Percentiles rank a stretch among this genome's conserved stretches.
Conservation (phyloP, 53 echinoderm and acorn worm species). For the Astropecten irregularis region DNA sequence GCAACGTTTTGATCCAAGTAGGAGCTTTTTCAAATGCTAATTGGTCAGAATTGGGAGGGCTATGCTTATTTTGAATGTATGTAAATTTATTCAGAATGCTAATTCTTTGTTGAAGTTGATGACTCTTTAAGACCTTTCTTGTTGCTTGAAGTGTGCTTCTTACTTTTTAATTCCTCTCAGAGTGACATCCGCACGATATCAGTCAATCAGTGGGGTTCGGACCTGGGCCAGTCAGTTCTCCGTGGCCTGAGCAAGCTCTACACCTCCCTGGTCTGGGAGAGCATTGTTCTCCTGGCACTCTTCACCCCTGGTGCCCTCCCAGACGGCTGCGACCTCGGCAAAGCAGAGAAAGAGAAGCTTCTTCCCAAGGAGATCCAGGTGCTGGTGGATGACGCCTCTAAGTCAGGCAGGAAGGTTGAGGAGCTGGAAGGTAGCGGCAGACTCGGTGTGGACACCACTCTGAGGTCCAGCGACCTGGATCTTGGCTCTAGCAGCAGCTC, state of each 20-base stretch:
- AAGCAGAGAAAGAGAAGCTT: constrained; percentile 89
- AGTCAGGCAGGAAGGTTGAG: constrained; percentile 33
- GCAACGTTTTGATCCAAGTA: no score
- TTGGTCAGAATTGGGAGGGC: neutral
- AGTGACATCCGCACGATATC: constrained; percentile 96
- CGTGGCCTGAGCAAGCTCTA: constrained; percentile 92
- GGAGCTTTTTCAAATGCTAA: neutral
- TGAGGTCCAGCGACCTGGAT: constrained; percentile 61
- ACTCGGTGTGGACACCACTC: neutral
- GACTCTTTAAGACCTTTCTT: no score
- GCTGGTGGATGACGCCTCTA: constrained; percentile 42
- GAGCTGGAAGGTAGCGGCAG: neutral
- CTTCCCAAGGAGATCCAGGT: constrained; percentile 78
- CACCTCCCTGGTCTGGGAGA: constrained; percentile 98
- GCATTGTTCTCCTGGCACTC: constrained; percentile 90
- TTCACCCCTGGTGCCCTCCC: constrained; percentile 96
- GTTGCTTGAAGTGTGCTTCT: no score
- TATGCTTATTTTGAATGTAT: neutral
- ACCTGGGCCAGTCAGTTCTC: constrained; percentile 89
- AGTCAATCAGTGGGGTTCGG: constrained; percentile 98
- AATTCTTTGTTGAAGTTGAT: no score
- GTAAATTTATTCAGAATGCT: no score
- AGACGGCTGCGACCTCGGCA: constrained; percentile 90
- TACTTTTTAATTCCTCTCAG: constrained; percentile 47
- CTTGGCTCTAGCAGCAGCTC: constrained; percentile 42